Percentiles rank a stretch among this genome's conserved stretches.
phyloP scores from a whole-genome alignment of 2,888 invertebrate species.

The Yponomeuta evonymella region DNA sequence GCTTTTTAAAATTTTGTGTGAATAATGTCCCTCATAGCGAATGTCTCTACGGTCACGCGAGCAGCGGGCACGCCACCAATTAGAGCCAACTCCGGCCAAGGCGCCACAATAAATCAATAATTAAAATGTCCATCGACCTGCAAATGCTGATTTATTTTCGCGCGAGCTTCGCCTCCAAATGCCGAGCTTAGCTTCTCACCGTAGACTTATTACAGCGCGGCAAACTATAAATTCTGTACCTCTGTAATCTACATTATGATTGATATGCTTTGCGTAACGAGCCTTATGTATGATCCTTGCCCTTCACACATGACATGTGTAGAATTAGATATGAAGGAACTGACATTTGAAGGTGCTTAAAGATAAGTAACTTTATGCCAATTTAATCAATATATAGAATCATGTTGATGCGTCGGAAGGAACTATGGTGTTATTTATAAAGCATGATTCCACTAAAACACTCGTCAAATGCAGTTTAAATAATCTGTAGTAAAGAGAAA shows the following conservation, averaged over 20 bases:
- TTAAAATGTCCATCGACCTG: constrained; percentile 70
- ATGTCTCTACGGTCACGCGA: constrained; percentile 62
- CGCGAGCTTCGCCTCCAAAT: constrained; percentile 18
- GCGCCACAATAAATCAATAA: constrained; percentile 71
- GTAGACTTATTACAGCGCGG: background rate
- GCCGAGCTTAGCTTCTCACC: background rate
- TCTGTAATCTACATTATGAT: background rate
- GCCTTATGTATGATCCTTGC: background rate
- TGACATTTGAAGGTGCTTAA: background rate
- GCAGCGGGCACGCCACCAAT: constrained; percentile 54
- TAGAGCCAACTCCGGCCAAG: constrained; percentile 59
- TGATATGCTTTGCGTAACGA: background rate
- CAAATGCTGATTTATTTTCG: constrained; percentile 71
- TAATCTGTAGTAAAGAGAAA: no score
- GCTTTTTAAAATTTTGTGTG: constrained; percentile 35
- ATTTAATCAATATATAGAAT: background rate
- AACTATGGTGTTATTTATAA: no score
- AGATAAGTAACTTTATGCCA: background rate
- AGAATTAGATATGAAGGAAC: background rate
- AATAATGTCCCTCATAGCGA: constrained; percentile 49
- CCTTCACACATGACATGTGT: background rate
- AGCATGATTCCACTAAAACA: no score
- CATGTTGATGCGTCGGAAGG: no score
- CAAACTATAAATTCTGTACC: background rate
- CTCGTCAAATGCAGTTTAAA: no score